Evolutionary conservation across 2,888 invertebrate species (phyloP).

Genomic region (Bibio marci): DNA sequence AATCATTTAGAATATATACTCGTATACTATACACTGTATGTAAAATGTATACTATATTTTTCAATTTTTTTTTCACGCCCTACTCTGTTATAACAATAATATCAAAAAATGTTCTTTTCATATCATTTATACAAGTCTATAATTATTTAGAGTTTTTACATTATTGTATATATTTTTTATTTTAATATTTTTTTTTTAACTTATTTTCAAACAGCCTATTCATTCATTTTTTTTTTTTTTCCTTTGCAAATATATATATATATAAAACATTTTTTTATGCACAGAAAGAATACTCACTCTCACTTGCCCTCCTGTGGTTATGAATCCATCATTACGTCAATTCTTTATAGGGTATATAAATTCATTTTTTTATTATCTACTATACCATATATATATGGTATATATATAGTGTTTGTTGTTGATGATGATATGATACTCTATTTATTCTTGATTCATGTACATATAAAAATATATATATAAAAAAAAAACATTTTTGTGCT

Average conservation of each 20-base stretch:
- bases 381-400: too few species aligned
- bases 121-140: too few species aligned
- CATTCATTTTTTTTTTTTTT: neutral
- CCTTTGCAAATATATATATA: neutral
- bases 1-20: neutral
- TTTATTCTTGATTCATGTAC: too few species aligned
- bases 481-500: too few species aligned
- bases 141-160: too few species aligned
- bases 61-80: neutral
- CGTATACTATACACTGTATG: neutral
- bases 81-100: too few species aligned
- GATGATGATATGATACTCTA: too few species aligned
- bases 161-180: too few species aligned
- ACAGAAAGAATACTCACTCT: neutral
- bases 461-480: too few species aligned
- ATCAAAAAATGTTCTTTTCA: too few species aligned
- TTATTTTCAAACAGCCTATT: neutral
- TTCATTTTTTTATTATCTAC: neutral
- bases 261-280: neutral
- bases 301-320: slow-evolving; percentile 5
- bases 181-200: neutral
- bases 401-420: neutral
- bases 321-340: slow-evolving; percentile 6
- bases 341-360: neutral
- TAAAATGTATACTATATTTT: neutral